phyloP scores from a whole-genome alignment of 2,113 vertebrate genomes.

The Heptranchias perlo region DNA sequence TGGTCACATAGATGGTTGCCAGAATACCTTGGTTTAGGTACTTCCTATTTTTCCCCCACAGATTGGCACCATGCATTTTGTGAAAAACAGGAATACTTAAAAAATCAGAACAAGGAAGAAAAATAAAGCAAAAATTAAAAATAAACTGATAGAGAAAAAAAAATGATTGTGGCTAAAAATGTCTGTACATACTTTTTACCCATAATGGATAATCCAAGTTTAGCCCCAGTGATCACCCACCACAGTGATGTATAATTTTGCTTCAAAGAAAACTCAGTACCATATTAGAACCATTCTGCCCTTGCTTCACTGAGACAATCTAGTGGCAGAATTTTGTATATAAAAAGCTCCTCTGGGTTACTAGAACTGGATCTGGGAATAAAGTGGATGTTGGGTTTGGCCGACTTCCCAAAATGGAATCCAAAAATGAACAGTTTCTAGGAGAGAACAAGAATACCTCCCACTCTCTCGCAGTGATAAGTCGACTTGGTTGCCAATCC shows the following conservation, averaged over 20 bases:
- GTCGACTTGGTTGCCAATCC: not conserved
- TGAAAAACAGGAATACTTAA: not conserved
- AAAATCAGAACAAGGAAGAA: not conserved
- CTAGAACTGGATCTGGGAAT: not conserved
- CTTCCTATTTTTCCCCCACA: too few species aligned
- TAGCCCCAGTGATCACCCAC: not conserved
- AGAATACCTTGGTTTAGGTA: not conserved
- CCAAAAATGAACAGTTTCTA: constrained; percentile 18
- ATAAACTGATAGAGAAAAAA: too few species aligned
- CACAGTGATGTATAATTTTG: not conserved
- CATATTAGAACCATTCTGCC: not conserved
- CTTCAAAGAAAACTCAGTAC: not conserved
- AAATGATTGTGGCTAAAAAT: not conserved
- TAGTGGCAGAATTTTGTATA: not conserved
- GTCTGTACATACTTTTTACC: not conserved
- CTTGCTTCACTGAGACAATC: not conserved
- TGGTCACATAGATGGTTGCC: not conserved
- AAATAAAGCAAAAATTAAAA: not conserved
- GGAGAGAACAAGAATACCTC: constrained; percentile 32
- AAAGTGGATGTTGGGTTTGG: constrained; percentile 32
- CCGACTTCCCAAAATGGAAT: not conserved
- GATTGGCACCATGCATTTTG: not conserved
- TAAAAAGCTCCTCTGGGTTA: not conserved
- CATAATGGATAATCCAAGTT: not conserved
- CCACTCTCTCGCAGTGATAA: constrained; percentile 7